These are phyloP conservation scores for Darevskia nairensis DNA, from an alignment of 2,797 vertebrate species.

Conservation along the genomic window DNA sequence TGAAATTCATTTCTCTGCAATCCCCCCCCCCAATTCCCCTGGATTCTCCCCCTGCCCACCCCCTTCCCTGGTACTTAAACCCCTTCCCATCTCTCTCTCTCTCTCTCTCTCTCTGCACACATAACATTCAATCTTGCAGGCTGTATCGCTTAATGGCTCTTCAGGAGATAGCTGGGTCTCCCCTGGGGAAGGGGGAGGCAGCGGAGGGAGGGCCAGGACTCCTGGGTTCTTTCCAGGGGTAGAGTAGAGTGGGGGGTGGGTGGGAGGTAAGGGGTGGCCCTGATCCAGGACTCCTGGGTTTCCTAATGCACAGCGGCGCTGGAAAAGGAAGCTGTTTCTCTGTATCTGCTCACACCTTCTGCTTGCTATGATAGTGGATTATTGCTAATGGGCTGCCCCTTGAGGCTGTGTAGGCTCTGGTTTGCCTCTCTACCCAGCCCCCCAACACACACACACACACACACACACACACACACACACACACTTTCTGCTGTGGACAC, in stretches of 20 bases:
- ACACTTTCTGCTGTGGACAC: not conserved
- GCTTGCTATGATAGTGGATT: not conserved
- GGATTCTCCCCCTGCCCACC: not conserved
- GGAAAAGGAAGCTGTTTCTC: not conserved
- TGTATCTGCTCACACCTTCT: not conserved
- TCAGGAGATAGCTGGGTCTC: not conserved
- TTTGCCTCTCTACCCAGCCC: not conserved
- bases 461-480: no score
- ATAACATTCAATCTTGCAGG: not conserved
- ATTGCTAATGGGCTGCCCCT: constrained; percentile 11
- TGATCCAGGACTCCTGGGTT: not conserved
- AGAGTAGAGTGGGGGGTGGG: no score
- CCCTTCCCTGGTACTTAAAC: not conserved
- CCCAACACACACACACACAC: not conserved
- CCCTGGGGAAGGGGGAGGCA: not conserved
- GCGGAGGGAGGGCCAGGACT: fast-evolving
- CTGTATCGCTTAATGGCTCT: not conserved
- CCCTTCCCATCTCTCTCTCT: no score
- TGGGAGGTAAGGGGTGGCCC: no score
- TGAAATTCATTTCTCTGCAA: no score
- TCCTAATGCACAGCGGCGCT: not conserved
- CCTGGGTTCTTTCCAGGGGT: not conserved
- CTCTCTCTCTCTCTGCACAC: not conserved
- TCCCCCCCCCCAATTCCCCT: no score
- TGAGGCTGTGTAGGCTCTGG: not conserved